Evolutionary conservation across 2,113 vertebrate species (phyloP), one percentile per base, ranked within the genome.

Genomic region (Lophochroa leadbeateri): DNA sequence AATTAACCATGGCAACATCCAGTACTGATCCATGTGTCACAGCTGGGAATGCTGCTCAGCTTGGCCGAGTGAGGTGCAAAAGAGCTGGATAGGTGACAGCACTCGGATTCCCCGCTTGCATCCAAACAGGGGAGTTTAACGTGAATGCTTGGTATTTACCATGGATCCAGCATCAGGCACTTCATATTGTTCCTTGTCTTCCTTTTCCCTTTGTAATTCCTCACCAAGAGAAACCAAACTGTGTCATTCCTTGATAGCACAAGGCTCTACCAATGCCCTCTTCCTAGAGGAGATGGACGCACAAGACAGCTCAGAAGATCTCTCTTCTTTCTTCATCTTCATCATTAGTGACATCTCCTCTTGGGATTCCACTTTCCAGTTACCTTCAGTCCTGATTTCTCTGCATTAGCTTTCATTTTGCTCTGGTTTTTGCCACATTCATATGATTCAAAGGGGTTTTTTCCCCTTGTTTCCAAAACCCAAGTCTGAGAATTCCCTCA

Each of bases 31-130:
- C 80, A 35, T 49, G 83, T 84, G 77, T 96, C 88, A 27, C 96
- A 82, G 86, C 96, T 96, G 95, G 88, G 91, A 94, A 83, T 27
- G 33, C 86, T 92, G 88, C 92, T 83, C 76, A 31, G 76, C 71
- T 84, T 83, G 88, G 68, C 90, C 2, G 5, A 25, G 61, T 17
- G 89, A 95, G 83, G 83, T 92, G 72, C 61, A 39, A 6, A 46
- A 57, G 64, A 43, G 24, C 65, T 64, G 77, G 68, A 89, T 7
- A 19, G 15, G 50, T 47, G 19, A 2, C 82, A 92, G 90, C 68
- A 2, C 57, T 77, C 0, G 0, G 28, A 27, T 72, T 85, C 68
- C 58, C 64, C 2, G 0, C 31, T 39, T 18, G 0, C 52, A 29
- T 18, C 49, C 47, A 9, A 39, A 27, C 47, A 15, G 49, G 15